Evolutionary conservation across 2,113 vertebrate species (phyloP), one percentile per base, ranked within the genome.

Genomic region (Merops nubicus): DNA sequence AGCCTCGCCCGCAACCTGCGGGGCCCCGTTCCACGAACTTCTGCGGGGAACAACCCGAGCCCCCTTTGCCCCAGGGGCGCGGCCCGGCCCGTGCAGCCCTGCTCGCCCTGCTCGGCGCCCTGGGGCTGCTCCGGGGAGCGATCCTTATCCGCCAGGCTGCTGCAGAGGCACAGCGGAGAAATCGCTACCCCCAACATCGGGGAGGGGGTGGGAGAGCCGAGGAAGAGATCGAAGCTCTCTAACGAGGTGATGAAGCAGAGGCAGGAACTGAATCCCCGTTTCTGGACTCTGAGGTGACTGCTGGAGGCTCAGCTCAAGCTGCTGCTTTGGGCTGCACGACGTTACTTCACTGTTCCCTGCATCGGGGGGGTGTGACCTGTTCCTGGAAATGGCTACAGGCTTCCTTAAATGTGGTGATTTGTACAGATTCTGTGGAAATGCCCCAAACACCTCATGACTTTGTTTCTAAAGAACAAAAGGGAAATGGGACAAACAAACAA

Each of bases 301-400:
- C n/a, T 6, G 0, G 4, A 22, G 12, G 28, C 51, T 3, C 20
- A 7, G 42, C 4, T 1, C 34, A 21, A 17, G 33, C 8, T 7
- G 51, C 1, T 14, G 4, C 16, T 40, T 34, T 3, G 0, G 5
- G 57, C 48, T 4, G 8, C 4, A n/a, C 15, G 11, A 12, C 12
- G 54, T 56, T n/a, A 20, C 10, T 16, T 29, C 6, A 2, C n/a
- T 1, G 1, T 11, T 36, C 13, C 6, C 33, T 12, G 12, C 23
- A 0, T 1, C 2, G 33, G 1, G 40, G 5, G 6, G 1, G 40
- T 4, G 6, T 2, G 29, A 34, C 1, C 9, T 0, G 22, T 2
- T 12, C 47, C 64, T 33, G 31, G 56, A 29, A 15, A 16, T 29
- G 5, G 0, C 8, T 1, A 0, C 38, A 9, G 75, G 12, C 21